Base-by-base conservation (phyloP, 2,888 invertebrate genomes). In the Microctonus hyperodae region DNA sequence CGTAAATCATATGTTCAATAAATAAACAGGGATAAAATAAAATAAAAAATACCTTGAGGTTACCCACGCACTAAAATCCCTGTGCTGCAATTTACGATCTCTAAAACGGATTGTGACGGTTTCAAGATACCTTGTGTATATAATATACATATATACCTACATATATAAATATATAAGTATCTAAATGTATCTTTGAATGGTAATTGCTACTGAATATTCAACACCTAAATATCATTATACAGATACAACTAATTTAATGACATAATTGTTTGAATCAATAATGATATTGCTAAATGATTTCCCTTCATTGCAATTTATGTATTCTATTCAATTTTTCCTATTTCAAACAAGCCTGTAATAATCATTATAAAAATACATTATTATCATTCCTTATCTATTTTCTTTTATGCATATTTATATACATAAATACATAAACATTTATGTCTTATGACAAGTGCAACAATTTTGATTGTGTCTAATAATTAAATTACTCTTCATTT, bases 181-280 rank as follows among this genome's bases (percentile, higher is more conserved):
- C 44, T 25, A 40, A 16, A 48, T 64, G 66, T 35, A 31, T 51
- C 53, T 65, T 50, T 35, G 61, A 61, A 66, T 40, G 61, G 31
- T 61, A 61, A 61, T 66, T 66, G 66, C 66, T 56, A 61, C 66
- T 66, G 61, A 66, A 66, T 66, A 62, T 66, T 60, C 59, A 65
- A 53, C 58, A 16, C 25, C 57, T 57, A 64, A 64, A 64, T 44
- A 48, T 59, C 31, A 59, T 13, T 48, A 59, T 59, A 40, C 33
- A 44, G 40, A 44, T 40, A 44, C 20, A 16, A 59, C 25, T 59
- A 59, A 59, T 44, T 48, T 48, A 33, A 58, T 37, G 40, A 48
- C 16, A 51, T 51, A 23, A 51, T 23, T 51, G 25, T n/a, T 51
- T 23, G 25, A 51, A 51, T 51, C 55, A 55, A 31, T 33, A 57